Base-by-base conservation (phyloP, 2,113 vertebrate genomes). In the Cygnus atratus region DNA sequence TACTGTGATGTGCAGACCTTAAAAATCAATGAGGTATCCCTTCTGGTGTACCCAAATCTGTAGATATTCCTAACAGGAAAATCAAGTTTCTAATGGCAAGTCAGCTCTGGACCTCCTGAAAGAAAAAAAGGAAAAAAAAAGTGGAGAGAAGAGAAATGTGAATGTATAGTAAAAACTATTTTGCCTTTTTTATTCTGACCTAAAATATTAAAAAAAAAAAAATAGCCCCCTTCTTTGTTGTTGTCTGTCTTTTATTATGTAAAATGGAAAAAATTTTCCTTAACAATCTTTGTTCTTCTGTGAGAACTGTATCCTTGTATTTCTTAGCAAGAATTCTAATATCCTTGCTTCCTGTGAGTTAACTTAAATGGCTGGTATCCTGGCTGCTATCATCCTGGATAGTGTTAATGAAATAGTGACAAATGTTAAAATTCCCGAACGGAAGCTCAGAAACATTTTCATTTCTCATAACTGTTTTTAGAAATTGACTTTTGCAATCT, bases 181-280 rank as follows among this genome's bases (percentile, higher is more conserved):
- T 11, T 24, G 46, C 20, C 65, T 46, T 44, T 80, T 81, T 35
- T 15, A 74, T 73, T 81, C 13, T 58, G 57, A 84, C 39, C n/a
- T 75, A 63, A 93, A 83, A 43, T 89, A 96, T 95, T 97, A 95
- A 96, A 97, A 86, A 71, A 82, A 55, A 50, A 85, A 57, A 41
- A 80, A 73, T 87, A 50, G 16, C 39, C 22, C 1, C 2, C 22
- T 91, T 70, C 9, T 79, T 73, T 89, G 46, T 46, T 57, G 28
- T 87, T 76, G 21, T 89, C 35, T 90, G 48, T 82, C 83, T 79
- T 61, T 88, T 33, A 62, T 81, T 13, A 3, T 37, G 3, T 41
- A 74, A 75, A 26, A 55, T 1, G 75, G 87, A 75, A 77, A 33
- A 35, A 12, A 17, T 43, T 68, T 92, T 54, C 57, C 20, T n/a